Base-by-base conservation (phyloP, 1,140 invertebrate genomes). In the Drosophila tsacasi region DNA sequence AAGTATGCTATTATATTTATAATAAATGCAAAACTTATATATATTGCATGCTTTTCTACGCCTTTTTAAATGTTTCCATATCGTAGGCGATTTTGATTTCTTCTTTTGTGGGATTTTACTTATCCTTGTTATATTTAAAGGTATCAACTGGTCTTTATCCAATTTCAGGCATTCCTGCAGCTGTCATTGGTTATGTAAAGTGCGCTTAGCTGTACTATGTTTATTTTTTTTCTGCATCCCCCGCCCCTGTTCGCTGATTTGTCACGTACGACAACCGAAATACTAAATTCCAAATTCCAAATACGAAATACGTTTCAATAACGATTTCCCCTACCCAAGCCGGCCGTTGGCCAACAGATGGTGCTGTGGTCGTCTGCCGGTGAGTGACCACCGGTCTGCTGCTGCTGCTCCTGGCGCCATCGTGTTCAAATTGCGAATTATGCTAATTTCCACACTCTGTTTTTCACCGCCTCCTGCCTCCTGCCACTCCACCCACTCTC, bases 391-490 rank as follows among this genome's bases (percentile, higher is more conserved):
- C 62, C 58, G 72, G 61, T 42, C 50, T 9, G 42, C 42, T 49
- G 49, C 62, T 25, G 40, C 39, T 40, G 39, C 39, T 15, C 13
- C 50, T 25, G 58, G 61, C 75, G 73, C 54, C 73, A 78, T 86
- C 85, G 84, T 87, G 84, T 90, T 87, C 83, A 81, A 87, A 73
- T 84, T 63, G 81, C 76, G 78, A 89, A 87, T 87, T 87, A 89
- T 87, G 84, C 86, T 89, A 87, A 89, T 87, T 84, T 76, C 40
- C 40, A 50, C 65, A 57, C 75, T 52, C 39, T 54, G 42, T 25
- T 25, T 39, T 10, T 10, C 62, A 39, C 52, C 37, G 25, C 6
- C 17, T 23, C 39, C n/a, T n/a, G n/a, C 13, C 57, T 42, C 15
- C 32, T 17, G 13, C 61, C 17, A n/a, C n/a, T 40, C 25, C 67